Percentiles rank a stretch among this genome's conserved stretches.
Evolutionary conservation across 2,113 vertebrate species (phyloP).

Genomic region (Machaerirhynchus nigripectus): DNA sequence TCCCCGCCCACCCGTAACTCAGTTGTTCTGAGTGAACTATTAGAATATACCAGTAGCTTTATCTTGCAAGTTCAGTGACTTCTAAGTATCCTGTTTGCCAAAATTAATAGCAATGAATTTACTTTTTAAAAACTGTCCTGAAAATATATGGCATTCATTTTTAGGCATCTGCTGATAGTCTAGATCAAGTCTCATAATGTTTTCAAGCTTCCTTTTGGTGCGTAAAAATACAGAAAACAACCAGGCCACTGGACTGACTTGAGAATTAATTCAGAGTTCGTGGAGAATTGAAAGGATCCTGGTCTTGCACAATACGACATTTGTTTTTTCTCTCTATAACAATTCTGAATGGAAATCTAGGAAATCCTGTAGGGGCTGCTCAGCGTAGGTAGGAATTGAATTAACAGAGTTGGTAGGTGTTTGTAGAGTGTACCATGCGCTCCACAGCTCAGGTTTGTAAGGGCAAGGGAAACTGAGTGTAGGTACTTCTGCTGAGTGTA

Average conservation of each 20-base stretch:
- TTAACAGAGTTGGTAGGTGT: neutral
- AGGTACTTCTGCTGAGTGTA: neutral
- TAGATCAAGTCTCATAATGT: neutral
- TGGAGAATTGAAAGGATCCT: neutral
- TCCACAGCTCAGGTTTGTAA: neutral
- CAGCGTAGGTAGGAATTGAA: neutral
- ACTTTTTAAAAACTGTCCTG: neutral
- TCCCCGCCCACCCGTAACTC: neutral
- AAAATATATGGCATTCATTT: neutral
- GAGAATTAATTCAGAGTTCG: neutral
- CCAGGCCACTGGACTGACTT: neutral
- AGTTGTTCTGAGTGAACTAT: neutral
- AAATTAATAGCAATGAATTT: neutral
- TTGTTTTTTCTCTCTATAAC: neutral
- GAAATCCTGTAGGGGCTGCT: neutral
- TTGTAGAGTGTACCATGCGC: neutral
- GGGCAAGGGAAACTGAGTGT: accelerated
- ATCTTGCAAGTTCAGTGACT: neutral
- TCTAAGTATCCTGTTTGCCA: neutral
- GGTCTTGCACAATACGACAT: accelerated
- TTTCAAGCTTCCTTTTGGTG: neutral
- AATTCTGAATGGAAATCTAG: neutral
- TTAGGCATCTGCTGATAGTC: neutral
- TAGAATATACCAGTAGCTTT: neutral
- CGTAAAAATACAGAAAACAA: neutral